Evolutionary conservation across 2,888 invertebrate species (phyloP).

Genomic region (Drosophila leonis): DNA sequence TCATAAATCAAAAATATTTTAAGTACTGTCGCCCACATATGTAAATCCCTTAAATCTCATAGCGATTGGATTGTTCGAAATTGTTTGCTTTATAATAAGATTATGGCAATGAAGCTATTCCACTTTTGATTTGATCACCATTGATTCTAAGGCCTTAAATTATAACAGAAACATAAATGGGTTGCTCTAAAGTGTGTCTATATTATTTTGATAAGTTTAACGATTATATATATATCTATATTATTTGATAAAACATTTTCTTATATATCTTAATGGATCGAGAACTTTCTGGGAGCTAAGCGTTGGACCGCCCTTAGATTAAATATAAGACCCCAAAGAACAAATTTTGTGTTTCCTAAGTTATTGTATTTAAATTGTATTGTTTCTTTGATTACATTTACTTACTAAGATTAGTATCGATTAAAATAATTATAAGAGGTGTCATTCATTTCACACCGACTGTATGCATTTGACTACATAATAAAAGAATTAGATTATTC

Average conservation of each 20-base stretch:
- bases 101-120: constrained; percentile 3
- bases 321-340: constrained; percentile 39
- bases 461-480: constrained; percentile 63
- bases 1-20: not conserved
- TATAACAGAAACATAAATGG: not conserved
- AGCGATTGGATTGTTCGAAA: constrained; percentile 9
- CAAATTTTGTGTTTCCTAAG: constrained; percentile 38
- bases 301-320: constrained; percentile 25
- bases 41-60: not conserved
- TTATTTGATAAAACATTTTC: constrained; percentile 5
- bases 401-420: constrained; percentile 54
- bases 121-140: constrained; percentile 14
- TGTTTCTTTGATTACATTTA: constrained; percentile 39
- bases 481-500: constrained; percentile 68
- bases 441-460: constrained; percentile 58
- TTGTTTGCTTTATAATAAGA: constrained; percentile 8
- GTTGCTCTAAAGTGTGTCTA: constrained; percentile 7
- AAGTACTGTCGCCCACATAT: not conserved
- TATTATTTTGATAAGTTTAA: constrained; percentile 2
- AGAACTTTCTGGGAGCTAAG: not conserved
- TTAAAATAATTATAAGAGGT: constrained; percentile 61
- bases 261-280: not conserved
- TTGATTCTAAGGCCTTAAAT: constrained; percentile 4
- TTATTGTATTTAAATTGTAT: constrained; percentile 51
- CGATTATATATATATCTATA: not conserved